These are phyloP conservation scores for Rhinolophus ferrumequinum DNA, from an alignment of 2,113 vertebrate species.

Conservation along the genomic window DNA sequence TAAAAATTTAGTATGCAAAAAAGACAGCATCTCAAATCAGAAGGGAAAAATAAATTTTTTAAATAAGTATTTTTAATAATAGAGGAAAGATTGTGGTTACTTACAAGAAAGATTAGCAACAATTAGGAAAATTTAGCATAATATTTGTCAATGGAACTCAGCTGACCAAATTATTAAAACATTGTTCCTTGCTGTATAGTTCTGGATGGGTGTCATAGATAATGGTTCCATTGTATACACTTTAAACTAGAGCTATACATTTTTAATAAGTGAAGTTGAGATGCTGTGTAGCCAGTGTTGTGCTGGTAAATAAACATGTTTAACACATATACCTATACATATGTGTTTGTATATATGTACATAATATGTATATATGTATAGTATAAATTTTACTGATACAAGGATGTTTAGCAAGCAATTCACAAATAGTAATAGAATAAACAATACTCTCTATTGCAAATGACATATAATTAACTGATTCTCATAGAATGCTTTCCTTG, in stretches of 20 bases:
- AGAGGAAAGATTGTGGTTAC: not conserved
- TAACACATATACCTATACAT: not conserved
- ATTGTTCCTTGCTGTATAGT: not conserved
- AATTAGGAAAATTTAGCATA: not conserved
- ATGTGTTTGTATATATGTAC: not conserved
- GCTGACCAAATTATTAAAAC: not conserved
- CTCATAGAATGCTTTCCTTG: not conserved
- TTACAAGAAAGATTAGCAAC: not conserved
- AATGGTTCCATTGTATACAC: not conserved
- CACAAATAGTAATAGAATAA: not conserved
- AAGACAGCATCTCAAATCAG: not conserved
- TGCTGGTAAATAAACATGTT: slow-evolving; percentile 6
- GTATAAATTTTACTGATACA: not conserved
- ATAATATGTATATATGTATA: not conserved
- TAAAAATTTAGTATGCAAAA: not conserved
- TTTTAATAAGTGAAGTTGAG: slow-evolving; percentile 9
- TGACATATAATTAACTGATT: not conserved
- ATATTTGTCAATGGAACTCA: not conserved
- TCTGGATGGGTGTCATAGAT: not conserved
- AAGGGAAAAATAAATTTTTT: not conserved
- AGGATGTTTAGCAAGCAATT: not conserved
- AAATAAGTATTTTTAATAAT: slow-evolving; percentile 23
- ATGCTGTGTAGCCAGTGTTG: not conserved
- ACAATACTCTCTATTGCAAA: not conserved
- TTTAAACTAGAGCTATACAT: slow-evolving; percentile 13